Percentiles rank a stretch among this genome's conserved stretches.
phyloP scores from a whole-genome alignment of 2,888 invertebrate genomes.

The Heliconius ismenius region DNA sequence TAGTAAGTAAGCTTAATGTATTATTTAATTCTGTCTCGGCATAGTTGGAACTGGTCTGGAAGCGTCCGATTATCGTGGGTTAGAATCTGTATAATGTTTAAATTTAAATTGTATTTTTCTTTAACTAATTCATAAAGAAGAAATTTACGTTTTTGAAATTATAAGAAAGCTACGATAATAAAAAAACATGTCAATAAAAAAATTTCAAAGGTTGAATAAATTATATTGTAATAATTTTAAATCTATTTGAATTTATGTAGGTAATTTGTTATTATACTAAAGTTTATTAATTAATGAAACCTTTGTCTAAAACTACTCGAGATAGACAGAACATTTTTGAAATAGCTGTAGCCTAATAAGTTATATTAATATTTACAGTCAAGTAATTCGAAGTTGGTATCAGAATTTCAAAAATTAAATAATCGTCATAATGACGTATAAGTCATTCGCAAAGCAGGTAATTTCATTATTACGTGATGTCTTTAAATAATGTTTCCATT shows the following conservation, averaged over 20 bases:
- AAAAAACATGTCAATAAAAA: not conserved
- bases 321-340: not conserved
- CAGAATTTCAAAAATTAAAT: not conserved
- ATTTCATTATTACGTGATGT: conserved; percentile 5
- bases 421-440: not conserved
- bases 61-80: too few species aligned
- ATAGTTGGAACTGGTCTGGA: not conserved
- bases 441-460: not conserved
- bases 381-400: too few species aligned
- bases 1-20: not conserved
- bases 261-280: not conserved
- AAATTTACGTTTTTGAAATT: not conserved
- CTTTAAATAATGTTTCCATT: conserved; percentile 17
- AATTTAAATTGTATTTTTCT: not conserved
- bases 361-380: not conserved
- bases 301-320: not conserved
- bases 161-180: not conserved
- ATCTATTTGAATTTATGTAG: not conserved
- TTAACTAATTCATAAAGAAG: not conserved
- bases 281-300: not conserved
- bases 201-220: not conserved
- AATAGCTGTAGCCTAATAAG: not conserved
- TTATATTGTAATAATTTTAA: not conserved
- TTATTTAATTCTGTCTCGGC: not conserved
- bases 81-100: not conserved